Conservation (phyloP, 92 coral and sea anemone species). For the Zoanthus gigantus region DNA sequence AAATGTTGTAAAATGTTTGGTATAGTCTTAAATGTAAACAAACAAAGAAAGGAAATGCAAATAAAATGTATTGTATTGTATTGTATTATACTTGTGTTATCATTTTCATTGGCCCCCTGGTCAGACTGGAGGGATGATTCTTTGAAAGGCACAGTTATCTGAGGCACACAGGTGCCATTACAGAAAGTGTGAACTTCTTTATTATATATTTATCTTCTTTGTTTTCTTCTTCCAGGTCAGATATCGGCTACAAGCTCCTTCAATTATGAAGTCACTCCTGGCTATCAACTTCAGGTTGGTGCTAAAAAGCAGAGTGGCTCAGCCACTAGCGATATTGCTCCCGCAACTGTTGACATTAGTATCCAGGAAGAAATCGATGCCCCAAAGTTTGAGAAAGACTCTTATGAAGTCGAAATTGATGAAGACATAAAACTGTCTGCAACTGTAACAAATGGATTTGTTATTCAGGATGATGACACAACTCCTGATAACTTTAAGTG, state of each 20-base stretch:
- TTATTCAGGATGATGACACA: conserved; percentile 57
- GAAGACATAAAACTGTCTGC: conserved; percentile 56
- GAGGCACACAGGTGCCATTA: too few relatives aligned
- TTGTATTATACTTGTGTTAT: too few relatives aligned
- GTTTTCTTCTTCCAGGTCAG: conserved; percentile 52
- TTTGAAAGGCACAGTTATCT: too few relatives aligned
- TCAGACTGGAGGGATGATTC: too few relatives aligned
- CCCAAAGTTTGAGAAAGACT: conserved; percentile 61
- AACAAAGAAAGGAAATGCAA: too few relatives aligned
- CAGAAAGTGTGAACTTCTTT: too few relatives aligned
- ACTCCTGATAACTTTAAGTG: conserved; percentile 55
- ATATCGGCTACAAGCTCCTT: conserved; percentile 68
- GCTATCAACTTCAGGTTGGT: conserved; percentile 56
- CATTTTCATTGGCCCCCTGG: too few relatives aligned
- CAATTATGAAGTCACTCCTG: conserved; percentile 72
- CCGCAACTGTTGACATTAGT: conserved; percentile 58
- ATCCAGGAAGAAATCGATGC: conserved; percentile 65
- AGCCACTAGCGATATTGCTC: conserved; percentile 25
- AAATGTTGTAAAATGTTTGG: too few relatives aligned
- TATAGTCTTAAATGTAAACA: too few relatives aligned
- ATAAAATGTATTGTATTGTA: too few relatives aligned
- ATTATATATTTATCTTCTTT: too few relatives aligned
- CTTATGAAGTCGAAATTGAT: conserved; percentile 39
- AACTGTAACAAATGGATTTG: conserved; percentile 47
- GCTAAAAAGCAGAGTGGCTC: conserved; percentile 54